Percentiles rank a stretch among this genome's conserved stretches.
Conservation (phyloP, 2,888 invertebrate species). For the Cheilosia urbana region DNA sequence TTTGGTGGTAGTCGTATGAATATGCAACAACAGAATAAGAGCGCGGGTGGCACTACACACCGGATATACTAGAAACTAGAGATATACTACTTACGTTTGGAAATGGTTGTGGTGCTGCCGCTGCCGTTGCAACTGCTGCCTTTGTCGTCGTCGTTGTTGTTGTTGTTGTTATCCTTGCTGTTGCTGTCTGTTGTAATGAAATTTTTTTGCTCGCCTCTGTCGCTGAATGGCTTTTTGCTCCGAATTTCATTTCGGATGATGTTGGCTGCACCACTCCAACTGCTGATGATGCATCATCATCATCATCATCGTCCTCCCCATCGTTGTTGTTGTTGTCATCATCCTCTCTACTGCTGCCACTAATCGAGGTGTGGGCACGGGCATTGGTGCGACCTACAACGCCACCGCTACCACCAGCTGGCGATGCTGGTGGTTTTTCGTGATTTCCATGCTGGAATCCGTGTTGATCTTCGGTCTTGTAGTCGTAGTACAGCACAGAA, state of each 20-base stretch:
- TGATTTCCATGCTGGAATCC: constrained; percentile 80
- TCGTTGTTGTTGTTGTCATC: constrained; percentile 13
- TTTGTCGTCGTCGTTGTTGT: too few species aligned
- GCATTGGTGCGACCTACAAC: constrained; percentile 27
- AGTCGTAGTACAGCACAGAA: constrained; percentile 82
- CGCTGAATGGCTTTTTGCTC: constrained; percentile 65
- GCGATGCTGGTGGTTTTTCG: constrained; percentile 46
- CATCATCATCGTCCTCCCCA: constrained; percentile 15
- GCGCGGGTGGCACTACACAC: background rate
- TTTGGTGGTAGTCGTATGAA: background rate
- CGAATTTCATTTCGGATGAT: constrained; percentile 69
- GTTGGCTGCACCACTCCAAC: constrained; percentile 60
- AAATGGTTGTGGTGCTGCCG: constrained; percentile 61
- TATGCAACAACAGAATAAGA: background rate
- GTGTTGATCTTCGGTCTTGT: constrained; percentile 83
- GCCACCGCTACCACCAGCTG: constrained; percentile 7
- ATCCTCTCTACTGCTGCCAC: constrained; percentile 78
- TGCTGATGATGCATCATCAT: constrained; percentile 63
- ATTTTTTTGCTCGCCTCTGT: constrained; percentile 51
- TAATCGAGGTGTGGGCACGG: constrained; percentile 78
- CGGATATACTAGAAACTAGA: constrained; percentile 17
- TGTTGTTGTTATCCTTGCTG: constrained; percentile 71
- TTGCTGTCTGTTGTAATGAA: constrained; percentile 69
- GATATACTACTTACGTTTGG: constrained; percentile 61
- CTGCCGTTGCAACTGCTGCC: constrained; percentile 63